phyloP scores from a whole-genome alignment of 2,888 invertebrate species.

The Flexamia atlantica region DNA sequence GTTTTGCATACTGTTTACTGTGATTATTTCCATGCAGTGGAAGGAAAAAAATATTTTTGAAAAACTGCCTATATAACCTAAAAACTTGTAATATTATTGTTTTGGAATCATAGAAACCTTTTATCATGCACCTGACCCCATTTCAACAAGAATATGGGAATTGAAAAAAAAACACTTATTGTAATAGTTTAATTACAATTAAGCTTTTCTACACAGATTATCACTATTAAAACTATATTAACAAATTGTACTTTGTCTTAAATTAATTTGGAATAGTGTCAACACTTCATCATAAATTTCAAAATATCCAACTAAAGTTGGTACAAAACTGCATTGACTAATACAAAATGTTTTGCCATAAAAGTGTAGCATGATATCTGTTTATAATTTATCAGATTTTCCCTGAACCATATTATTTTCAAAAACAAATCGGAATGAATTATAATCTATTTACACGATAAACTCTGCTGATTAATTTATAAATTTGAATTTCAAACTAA shows the following conservation, averaged over 20 bases:
- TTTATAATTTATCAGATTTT: not conserved
- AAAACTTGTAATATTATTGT: too few species aligned
- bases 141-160: not conserved
- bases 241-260: not conserved
- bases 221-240: slow-evolving; percentile 7
- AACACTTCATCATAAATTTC: not conserved
- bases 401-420: not conserved
- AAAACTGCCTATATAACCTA: too few species aligned
- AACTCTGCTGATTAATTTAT: not conserved
- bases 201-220: slow-evolving; percentile 5
- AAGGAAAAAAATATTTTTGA: too few species aligned
- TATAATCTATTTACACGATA: not conserved
- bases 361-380: not conserved
- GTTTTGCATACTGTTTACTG: too few species aligned
- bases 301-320: not conserved
- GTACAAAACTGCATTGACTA: too few species aligned
- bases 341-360: not conserved
- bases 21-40: too few species aligned
- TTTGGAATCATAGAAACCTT: too few species aligned
- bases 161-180: not conserved
- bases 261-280: not conserved
- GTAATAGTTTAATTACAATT: not conserved
- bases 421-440: not conserved
- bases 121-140: not conserved
- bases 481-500: not conserved